Base-by-base conservation (phyloP, 2,888 invertebrate genomes). In the Scaptomyza parva region DNA sequence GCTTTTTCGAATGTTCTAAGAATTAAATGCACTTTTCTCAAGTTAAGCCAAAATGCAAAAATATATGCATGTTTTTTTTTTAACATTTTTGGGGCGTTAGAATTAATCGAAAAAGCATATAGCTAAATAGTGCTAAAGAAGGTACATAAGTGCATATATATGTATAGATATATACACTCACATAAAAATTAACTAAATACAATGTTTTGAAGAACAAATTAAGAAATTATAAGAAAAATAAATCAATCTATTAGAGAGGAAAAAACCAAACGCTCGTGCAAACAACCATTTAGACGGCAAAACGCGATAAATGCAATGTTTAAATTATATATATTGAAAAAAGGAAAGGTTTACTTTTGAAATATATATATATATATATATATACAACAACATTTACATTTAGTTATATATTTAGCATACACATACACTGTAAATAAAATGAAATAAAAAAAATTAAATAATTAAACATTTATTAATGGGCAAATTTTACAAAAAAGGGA, bases 341-440 rank as follows among this genome's bases (percentile, higher is more conserved):
- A 83, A 78, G 78, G 79, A 82, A 78, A 64, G 71, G 80, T 86
- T 86, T 86, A 82, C 78, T 82, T 82, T 86, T 86, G 86, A 79
- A 85, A 79, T 58, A 70, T 70, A 70, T 58, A 69, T 69, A 76
- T 74, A 78, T 67, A 81, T 82, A 77, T 74, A 78, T 67, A 82
- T 78, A 77, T 71, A 78, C 63, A 60, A 79, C 77, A 86, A 88
- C 79, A 88, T 86, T 86, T 89, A 89, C 89, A 86, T 88, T 86
- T 89, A 89, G 83, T 86, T 77, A 89, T 89, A 88, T 86, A 88
- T 82, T 73, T 73, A 73, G 75, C 73, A 73, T 89, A 81, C 75
- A 86, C 81, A 78, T 85, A 87, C 76, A 89, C 78, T 89, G 89
- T 89, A 89, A 89, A 89, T 89, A 89, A 89, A 89, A 85, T 78